Percentiles rank a stretch among this genome's conserved stretches.
phyloP scores from a whole-genome alignment of 30 jellyfish, hydroid and myxozoan genomes.

The Pelagia noctiluca region DNA sequence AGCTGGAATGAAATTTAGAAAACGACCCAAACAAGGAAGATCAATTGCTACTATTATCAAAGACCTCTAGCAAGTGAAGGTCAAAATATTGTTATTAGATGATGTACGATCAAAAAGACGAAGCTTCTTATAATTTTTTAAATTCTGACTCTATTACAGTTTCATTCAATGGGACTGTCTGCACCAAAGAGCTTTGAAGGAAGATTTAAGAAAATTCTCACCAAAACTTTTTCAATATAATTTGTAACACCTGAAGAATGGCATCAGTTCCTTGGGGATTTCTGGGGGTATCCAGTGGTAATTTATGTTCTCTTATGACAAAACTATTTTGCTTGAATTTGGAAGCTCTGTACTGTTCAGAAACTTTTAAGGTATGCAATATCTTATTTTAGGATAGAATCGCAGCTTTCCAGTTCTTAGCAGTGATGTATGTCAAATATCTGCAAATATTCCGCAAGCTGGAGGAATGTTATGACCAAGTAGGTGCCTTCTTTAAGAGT shows the following conservation, averaged over 20 bases:
- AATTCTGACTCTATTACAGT: too few relatives aligned
- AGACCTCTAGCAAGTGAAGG: too few relatives aligned
- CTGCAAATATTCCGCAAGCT: constrained; percentile 84
- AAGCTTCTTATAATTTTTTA: too few relatives aligned
- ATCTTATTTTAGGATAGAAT: constrained; percentile 74
- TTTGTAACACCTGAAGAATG: not conserved
- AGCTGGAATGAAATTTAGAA: not conserved
- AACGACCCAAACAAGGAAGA: not conserved
- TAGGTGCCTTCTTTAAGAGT: too few relatives aligned
- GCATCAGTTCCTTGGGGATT: not conserved
- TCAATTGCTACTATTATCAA: too few relatives aligned
- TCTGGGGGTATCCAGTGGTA: not conserved
- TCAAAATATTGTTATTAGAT: too few relatives aligned
- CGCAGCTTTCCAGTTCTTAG: constrained; percentile 89
- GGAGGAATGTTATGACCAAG: constrained; percentile 94
- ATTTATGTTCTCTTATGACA: not conserved
- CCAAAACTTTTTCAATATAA: too few relatives aligned
- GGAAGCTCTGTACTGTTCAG: not conserved
- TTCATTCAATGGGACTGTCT: too few relatives aligned
- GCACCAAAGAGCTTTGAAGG: too few relatives aligned
- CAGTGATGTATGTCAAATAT: constrained; percentile 87
- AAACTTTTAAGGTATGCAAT: not conserved
- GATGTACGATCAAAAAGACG: too few relatives aligned
- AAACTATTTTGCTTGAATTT: not conserved
- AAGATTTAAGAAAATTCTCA: too few relatives aligned